Conservation (phyloP, 2,888 invertebrate genomes). For the Phaonia tiefii region DNA sequence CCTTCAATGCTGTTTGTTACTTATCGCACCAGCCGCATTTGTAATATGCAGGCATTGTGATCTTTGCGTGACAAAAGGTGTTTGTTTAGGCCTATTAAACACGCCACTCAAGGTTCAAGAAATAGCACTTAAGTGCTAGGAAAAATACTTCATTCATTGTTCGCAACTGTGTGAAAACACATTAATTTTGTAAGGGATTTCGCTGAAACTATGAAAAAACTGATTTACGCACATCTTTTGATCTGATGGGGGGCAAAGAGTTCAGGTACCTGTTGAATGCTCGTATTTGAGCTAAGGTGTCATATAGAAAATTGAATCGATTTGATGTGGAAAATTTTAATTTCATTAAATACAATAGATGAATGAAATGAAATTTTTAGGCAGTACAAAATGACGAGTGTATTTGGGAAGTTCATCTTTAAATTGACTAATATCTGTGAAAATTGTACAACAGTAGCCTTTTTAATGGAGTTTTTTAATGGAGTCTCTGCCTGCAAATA, state of each 20-base stretch:
- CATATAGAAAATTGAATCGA: neutral
- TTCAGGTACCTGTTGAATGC: too few relatives aligned
- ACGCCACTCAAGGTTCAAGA: neutral
- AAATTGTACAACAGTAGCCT: too few relatives aligned
- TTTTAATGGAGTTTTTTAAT: too few relatives aligned
- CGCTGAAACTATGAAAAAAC: neutral
- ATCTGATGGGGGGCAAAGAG: neutral
- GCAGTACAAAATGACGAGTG: too few relatives aligned
- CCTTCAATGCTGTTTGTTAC: constrained; percentile 13
- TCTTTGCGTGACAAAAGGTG: neutral
- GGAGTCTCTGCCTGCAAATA: too few relatives aligned
- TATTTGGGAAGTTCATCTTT: too few relatives aligned
- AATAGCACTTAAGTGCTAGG: neutral
- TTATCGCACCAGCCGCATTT: neutral
- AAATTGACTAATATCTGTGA: too few relatives aligned
- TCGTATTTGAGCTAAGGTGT: too few relatives aligned
- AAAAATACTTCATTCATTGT: neutral
- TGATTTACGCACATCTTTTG: neutral
- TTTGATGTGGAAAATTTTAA: constrained; percentile 1
- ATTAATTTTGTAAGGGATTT: neutral
- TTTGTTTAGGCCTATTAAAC: constrained; percentile 30
- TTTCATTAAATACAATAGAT: neutral
- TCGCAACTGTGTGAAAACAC: constrained; percentile 1
- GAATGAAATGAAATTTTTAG: too few relatives aligned
- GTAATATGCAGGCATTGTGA: neutral